phyloP scores from a whole-genome alignment of 1,140 invertebrate species.

The Neotoxoptera formosana region DNA sequence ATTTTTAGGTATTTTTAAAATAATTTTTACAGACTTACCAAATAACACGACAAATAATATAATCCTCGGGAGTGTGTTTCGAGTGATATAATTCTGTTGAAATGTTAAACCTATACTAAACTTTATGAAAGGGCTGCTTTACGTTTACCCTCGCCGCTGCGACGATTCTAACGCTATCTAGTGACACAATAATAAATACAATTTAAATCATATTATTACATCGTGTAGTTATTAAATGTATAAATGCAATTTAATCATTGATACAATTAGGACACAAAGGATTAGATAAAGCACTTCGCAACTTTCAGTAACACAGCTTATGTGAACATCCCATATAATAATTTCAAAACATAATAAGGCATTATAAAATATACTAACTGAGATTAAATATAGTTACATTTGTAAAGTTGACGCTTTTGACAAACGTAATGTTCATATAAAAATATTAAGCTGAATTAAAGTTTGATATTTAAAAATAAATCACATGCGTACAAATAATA shows the following conservation, averaged over 20 bases:
- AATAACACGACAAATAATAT: not conserved
- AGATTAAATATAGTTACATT: slow-evolving; percentile 21
- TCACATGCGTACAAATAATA: not conserved
- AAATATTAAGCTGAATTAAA: not conserved
- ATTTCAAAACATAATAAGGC: not conserved
- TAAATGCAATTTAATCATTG: not conserved
- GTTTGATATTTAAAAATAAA: not conserved
- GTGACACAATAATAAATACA: not conserved
- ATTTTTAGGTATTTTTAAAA: not conserved
- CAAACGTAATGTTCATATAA: not conserved
- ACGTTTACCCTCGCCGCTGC: not conserved
- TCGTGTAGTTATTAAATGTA: not conserved
- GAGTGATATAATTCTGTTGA: slow-evolving; percentile 30
- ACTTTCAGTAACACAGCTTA: not conserved
- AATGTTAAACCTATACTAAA: slow-evolving; percentile 44
- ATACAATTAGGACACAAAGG: not conserved
- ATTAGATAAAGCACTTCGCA: not conserved
- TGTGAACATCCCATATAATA: not conserved
- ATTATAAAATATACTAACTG: not conserved
- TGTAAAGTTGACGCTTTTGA: not conserved
- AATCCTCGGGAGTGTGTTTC: not conserved
- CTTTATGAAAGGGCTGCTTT: slow-evolving; percentile 31
- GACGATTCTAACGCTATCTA: slow-evolving; percentile 39
- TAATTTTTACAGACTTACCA: not conserved
- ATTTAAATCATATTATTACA: not conserved